phyloP scores from a whole-genome alignment of 1,140 invertebrate species.

The Pararge aegeria region DNA sequence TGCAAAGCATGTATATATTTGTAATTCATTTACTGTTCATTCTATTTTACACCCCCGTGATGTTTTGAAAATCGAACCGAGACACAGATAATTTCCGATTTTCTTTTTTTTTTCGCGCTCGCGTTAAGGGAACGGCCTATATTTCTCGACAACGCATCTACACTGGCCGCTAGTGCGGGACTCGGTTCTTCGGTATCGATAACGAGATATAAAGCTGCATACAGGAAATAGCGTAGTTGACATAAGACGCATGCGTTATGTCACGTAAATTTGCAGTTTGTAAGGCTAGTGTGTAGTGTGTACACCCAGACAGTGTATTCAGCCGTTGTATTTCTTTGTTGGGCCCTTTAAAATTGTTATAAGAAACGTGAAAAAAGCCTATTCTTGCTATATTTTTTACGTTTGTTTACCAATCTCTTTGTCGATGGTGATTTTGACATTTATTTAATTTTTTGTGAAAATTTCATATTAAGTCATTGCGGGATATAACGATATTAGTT shows the following conservation, averaged over 20 bases:
- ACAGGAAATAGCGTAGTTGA: conserved; percentile 35
- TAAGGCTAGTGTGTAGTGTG: background rate
- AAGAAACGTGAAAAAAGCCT: no score
- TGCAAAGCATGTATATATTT: no score
- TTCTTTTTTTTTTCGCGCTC: conserved; percentile 40
- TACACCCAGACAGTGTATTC: no score
- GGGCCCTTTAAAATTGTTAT: no score
- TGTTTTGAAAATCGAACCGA: conserved; percentile 44
- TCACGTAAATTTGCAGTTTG: no score
- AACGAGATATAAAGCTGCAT: conserved; percentile 37
- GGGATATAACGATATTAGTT: no score
- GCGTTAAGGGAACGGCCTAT: conserved; percentile 51
- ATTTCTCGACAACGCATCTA: conserved; percentile 46
- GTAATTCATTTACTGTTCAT: background rate
- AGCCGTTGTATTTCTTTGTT: no score
- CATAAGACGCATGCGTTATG: conserved; percentile 25
- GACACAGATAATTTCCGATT: conserved; percentile 49
- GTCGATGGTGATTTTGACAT: no score
- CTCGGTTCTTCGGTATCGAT: conserved; percentile 17
- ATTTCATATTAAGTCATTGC: no score
- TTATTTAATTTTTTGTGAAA: no score
- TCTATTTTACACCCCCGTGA: conserved; percentile 21
- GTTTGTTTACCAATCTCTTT: no score
- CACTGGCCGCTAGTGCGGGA: conserved; percentile 40
- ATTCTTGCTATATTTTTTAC: no score